A percentile compares a stretch with the other conserved stretches of the same genome.
Evolutionary conservation across 2,888 invertebrate species (phyloP).

Genomic region (Tetranychus truncatus): DNA sequence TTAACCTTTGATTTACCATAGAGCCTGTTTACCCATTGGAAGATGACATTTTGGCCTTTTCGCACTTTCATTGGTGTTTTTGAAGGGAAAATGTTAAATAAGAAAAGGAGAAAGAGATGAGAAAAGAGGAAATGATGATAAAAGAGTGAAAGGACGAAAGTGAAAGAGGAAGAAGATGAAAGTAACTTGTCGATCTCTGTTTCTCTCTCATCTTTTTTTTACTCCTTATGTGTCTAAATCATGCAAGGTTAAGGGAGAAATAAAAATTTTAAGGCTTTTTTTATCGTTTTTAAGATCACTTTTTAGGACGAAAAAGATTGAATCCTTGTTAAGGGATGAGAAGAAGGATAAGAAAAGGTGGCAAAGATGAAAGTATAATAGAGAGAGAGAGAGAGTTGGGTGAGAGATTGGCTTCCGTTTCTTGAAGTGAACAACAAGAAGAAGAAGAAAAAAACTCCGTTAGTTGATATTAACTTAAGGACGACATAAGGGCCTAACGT

Average conservation of each 20-base stretch:
- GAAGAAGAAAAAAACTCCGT: neutral
- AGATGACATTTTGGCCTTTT: neutral
- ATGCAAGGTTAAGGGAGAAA: slow-evolving; percentile 6
- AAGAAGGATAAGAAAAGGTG: neutral
- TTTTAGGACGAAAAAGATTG: too few species aligned
- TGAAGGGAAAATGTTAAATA: neutral
- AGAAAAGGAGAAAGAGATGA: neutral
- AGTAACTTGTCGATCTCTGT: slow-evolving; percentile 7
- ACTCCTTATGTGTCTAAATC: neutral
- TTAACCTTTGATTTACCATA: neutral
- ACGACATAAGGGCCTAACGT: neutral
- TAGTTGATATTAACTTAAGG: neutral
- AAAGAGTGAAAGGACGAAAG: neutral
- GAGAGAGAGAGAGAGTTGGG: slow-evolving; percentile 11
- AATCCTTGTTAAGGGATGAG: neutral
- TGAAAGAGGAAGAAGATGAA: slow-evolving; percentile 2
- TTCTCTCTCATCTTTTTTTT: slow-evolving; percentile 7
- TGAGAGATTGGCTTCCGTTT: neutral
- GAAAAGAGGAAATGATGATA: slow-evolving; percentile 1
- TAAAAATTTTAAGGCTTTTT: neutral
- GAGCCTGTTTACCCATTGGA: neutral
- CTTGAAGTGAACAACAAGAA: neutral
- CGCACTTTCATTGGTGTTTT: neutral
- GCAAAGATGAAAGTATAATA: neutral
- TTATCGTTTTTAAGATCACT: neutral